phyloP scores from a whole-genome alignment of 2,113 vertebrate species.

The Chlorodrepanis virens region DNA sequence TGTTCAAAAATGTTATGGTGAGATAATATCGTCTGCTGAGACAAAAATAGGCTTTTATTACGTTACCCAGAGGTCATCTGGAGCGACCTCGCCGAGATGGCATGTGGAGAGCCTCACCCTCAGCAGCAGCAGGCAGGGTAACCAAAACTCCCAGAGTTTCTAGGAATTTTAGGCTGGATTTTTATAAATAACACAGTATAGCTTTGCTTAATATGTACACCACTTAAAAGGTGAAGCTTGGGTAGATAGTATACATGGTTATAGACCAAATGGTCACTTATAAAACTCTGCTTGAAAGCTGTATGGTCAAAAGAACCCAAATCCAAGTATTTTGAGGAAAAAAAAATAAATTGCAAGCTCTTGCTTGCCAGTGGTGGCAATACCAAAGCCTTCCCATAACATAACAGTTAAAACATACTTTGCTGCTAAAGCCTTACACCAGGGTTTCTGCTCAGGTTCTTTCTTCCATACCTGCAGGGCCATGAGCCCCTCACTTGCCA shows the following conservation, averaged over 20 bases:
- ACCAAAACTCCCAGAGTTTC: background rate
- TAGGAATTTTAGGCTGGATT: background rate
- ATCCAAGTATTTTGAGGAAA: background rate
- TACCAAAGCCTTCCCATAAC: background rate
- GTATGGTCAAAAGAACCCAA: background rate
- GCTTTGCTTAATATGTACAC: accelerated
- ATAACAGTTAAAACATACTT: background rate
- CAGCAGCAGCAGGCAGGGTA: background rate
- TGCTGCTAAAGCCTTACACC: background rate
- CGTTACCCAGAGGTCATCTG: background rate
- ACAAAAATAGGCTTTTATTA: background rate
- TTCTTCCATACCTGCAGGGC: background rate
- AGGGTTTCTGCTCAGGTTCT: background rate
- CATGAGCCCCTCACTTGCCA: background rate
- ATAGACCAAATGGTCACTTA: accelerated
- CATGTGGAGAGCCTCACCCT: background rate
- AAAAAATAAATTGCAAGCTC: background rate
- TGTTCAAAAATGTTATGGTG: background rate
- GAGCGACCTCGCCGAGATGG: background rate
- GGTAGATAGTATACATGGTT: accelerated
- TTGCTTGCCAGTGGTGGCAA: background rate
- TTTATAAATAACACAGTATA: background rate
- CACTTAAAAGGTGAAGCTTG: background rate
- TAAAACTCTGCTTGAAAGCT: background rate
- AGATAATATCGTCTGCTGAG: slow-evolving; percentile 38